These are phyloP conservation scores for Lepidocolaptes lacrymiger DNA, from an alignment of 2,797 vertebrate genomes.

Conservation along the genomic window DNA sequence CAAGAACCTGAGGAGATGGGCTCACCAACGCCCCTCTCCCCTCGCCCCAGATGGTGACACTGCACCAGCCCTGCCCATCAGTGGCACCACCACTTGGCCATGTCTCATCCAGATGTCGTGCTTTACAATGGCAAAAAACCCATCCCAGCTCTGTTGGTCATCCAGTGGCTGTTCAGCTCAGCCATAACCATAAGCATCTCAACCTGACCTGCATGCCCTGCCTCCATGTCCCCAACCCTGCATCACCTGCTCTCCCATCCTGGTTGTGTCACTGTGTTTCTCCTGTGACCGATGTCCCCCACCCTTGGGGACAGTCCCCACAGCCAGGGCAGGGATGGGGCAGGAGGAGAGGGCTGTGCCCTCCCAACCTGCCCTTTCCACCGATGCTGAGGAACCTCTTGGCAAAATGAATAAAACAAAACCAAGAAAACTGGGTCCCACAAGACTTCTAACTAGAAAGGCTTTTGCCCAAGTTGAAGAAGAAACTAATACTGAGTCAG, in stretches of 20 bases:
- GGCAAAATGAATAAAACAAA: slow-evolving; percentile 58
- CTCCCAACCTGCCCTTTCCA: background rate
- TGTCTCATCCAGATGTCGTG: background rate
- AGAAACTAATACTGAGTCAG: slow-evolving; percentile 43
- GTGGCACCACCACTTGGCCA: fast-evolving
- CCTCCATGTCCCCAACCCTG: background rate
- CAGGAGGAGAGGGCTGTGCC: background rate
- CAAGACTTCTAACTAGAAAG: slow-evolving; percentile 57
- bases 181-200: background rate
- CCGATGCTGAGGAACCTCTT: slow-evolving; percentile 28
- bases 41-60: background rate
- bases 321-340: background rate
- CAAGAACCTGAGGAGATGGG: background rate
- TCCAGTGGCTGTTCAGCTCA: background rate
- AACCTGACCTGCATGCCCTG: background rate
- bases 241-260: background rate
- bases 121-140: background rate
- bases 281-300: background rate
- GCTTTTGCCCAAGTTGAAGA: slow-evolving; percentile 26
- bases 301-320: background rate
- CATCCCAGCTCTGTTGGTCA: background rate
- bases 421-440: slow-evolving; percentile 51
- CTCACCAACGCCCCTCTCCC: background rate
- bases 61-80: background rate
- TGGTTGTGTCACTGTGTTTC: background rate